Conservation (phyloP, 1,140 invertebrate species). For the Paralvinella palmiformis region DNA sequence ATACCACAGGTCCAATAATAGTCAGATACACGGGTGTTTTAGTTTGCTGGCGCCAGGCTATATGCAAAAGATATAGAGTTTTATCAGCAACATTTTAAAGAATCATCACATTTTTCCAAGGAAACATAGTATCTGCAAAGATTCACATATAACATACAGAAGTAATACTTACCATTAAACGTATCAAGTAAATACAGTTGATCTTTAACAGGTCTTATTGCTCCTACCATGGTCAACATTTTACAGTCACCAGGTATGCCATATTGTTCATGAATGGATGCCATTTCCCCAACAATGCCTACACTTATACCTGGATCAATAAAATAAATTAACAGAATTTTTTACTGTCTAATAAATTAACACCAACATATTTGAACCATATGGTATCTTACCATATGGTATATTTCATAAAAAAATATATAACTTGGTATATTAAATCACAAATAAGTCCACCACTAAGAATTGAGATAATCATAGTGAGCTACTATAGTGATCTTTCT, state of each 20-base stretch:
- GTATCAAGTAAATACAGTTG: conserved; percentile 28
- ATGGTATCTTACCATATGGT: too few relatives aligned
- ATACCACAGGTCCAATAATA: conserved; percentile 28
- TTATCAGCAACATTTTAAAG: not conserved
- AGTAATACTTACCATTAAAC: conserved; percentile 25
- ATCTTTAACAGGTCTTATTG: conserved; percentile 35
- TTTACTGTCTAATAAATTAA: not conserved
- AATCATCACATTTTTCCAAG: not conserved
- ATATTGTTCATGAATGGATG: not conserved
- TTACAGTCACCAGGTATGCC: not conserved
- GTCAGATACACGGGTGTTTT: conserved; percentile 16
- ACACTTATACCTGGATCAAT: not conserved
- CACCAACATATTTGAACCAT: too few relatives aligned
- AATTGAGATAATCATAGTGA: too few relatives aligned
- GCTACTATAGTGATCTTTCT: too few relatives aligned
- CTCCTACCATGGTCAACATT: conserved; percentile 28
- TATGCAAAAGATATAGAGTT: conserved; percentile 1
- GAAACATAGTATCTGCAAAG: not conserved
- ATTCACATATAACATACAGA: not conserved
- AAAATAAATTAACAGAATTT: not conserved
- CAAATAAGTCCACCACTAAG: too few relatives aligned
- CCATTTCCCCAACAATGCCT: conserved; percentile 7
- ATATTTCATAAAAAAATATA: too few relatives aligned
- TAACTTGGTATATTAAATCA: too few relatives aligned
- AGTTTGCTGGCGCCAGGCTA: conserved; percentile 24